phyloP scores from a whole-genome alignment of 2,113 vertebrate genomes.

The Varanus komodoensis region DNA sequence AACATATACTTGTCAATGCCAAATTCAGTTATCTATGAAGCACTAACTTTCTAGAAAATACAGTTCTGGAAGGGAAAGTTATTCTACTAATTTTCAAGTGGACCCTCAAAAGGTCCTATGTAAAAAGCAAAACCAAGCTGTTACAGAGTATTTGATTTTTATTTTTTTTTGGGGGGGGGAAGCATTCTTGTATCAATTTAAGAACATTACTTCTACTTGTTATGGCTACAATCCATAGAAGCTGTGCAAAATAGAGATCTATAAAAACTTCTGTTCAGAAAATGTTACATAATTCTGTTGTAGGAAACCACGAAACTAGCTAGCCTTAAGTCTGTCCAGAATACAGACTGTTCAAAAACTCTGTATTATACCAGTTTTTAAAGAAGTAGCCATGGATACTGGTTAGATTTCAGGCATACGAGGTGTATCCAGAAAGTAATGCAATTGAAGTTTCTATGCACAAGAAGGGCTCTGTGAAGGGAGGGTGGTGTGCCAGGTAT shows the following conservation, averaged over 20 bases:
- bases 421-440: too few species aligned
- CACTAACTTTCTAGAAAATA: slow-evolving; percentile 9
- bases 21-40: slow-evolving; percentile 52
- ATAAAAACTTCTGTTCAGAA: not conserved
- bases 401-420: not conserved
- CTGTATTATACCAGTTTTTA: not conserved
- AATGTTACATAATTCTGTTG: not conserved
- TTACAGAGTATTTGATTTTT: not conserved
- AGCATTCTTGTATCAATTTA: slow-evolving; percentile 24
- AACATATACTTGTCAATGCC: slow-evolving; percentile 60
- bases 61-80: not conserved
- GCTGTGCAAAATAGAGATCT: not conserved
- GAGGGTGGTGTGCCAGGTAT: too few species aligned
- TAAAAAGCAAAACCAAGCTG: slow-evolving; percentile 23
- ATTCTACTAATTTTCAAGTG: slow-evolving; percentile 6
- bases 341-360: not conserved
- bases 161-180: too few species aligned
- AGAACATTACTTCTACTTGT: slow-evolving; percentile 32
- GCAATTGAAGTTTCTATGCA: too few species aligned
- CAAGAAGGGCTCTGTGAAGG: too few species aligned
- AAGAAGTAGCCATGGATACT: not conserved
- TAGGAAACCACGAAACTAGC: not conserved
- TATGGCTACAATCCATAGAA: not conserved
- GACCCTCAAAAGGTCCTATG: slow-evolving; percentile 36
- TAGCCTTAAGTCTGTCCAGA: not conserved